Conservation (phyloP, 2,113 vertebrate species). For the Eurystomus gularis region DNA sequence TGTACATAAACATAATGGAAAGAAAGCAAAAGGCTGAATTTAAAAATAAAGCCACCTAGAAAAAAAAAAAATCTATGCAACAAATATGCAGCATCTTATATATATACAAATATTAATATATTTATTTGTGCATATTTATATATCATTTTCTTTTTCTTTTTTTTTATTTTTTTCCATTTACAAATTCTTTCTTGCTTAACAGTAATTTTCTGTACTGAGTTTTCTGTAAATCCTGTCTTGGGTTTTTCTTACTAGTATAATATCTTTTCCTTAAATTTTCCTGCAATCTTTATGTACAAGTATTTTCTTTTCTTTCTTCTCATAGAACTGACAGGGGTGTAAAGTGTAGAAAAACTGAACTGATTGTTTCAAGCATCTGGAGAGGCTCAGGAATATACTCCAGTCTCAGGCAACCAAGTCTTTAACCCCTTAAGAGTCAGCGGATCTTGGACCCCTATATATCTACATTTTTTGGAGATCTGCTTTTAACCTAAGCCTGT, state of each 20-base stretch:
- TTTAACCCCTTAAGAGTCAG: neutral
- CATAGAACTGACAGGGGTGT: neutral
- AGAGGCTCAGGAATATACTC: neutral
- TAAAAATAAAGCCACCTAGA: neutral
- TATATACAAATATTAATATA: neutral
- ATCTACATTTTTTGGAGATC: accelerated
- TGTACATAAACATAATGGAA: neutral
- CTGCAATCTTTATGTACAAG: neutral
- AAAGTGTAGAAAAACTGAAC: neutral
- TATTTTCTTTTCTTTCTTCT: neutral
- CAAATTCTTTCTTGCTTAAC: neutral
- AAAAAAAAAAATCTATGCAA: neutral
- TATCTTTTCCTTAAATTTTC: neutral
- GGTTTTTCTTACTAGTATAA: neutral
- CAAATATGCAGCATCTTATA: neutral
- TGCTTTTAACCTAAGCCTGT: neutral
- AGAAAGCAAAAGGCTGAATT: neutral
- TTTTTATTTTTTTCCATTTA: neutral
- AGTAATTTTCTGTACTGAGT: neutral
- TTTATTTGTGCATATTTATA: neutral
- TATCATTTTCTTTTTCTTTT: neutral
- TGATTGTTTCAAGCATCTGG: neutral
- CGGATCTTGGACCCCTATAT: accelerated
- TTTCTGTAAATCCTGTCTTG: neutral
- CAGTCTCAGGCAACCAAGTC: neutral